These are phyloP conservation scores for Melolontha melolontha DNA, from an alignment of 2,888 invertebrate genomes.

Conservation along the genomic window DNA sequence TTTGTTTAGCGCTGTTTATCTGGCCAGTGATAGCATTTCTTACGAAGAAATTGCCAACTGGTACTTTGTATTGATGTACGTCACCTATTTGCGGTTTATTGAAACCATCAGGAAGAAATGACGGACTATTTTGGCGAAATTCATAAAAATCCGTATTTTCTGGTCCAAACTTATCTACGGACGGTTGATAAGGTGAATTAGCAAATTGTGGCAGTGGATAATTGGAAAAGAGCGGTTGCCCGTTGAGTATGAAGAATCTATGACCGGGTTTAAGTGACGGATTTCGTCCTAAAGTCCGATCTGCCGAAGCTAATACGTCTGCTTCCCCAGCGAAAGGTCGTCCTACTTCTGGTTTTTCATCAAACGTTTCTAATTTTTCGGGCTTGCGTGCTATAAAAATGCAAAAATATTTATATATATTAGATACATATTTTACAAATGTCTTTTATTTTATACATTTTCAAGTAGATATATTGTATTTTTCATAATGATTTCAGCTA, in stretches of 20 bases:
- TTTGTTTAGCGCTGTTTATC: conserved; percentile 47
- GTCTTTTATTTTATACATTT: too few relatives aligned
- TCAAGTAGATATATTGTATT: too few relatives aligned
- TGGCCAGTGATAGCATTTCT: conserved; percentile 51
- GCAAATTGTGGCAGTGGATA: conserved; percentile 48
- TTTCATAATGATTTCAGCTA: too few relatives aligned
- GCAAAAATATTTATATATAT: background rate
- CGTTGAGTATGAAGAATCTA: conserved; percentile 71
- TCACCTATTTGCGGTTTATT: conserved; percentile 35
- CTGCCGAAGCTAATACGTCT: conserved; percentile 47
- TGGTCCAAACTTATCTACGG: conserved; percentile 16
- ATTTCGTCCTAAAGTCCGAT: conserved; percentile 48
- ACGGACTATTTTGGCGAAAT: conserved; percentile 35
- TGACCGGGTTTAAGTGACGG: conserved; percentile 64
- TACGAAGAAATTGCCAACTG: conserved; percentile 50
- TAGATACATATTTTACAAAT: too few relatives aligned
- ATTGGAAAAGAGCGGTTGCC: conserved; percentile 65
- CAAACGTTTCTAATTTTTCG: conserved; percentile 62
- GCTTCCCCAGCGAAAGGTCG: conserved; percentile 52
- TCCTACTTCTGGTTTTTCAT: conserved; percentile 51
- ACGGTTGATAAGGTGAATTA: conserved; percentile 42
- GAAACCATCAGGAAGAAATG: conserved; percentile 41
- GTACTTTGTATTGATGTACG: conserved; percentile 39
- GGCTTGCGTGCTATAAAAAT: conserved; percentile 54
- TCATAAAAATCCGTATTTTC: conserved; percentile 22